Conservation (phyloP, 2,888 invertebrate species). For the Gymnosoma rotundatum region DNA sequence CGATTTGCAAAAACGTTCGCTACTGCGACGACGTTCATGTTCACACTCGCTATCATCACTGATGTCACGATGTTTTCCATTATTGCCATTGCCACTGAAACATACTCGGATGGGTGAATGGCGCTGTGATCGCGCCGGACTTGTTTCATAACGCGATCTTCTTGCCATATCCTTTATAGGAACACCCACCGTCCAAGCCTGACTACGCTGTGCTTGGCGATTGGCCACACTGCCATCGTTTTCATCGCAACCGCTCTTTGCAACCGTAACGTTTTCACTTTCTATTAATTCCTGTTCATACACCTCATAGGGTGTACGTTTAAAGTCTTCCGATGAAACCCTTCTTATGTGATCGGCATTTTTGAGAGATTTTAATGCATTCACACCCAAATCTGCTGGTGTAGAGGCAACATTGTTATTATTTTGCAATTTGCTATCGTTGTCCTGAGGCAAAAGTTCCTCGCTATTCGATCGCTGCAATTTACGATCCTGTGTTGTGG, state of each 20-base stretch:
- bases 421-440: conserved; percentile 82
- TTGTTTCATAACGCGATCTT: conserved; percentile 79
- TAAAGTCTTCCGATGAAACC: conserved; percentile 80
- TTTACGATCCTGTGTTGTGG: conserved; percentile 84
- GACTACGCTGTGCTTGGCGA: conserved; percentile 70
- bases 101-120: conserved; percentile 79
- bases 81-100: conserved; percentile 66
- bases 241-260: conserved; percentile 73
- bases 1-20: conserved; percentile 86
- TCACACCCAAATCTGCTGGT: conserved; percentile 65
- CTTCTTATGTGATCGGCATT: conserved; percentile 77
- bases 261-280: conserved; percentile 47
- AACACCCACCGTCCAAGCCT: conserved; percentile 66
- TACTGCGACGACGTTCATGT: conserved; percentile 85
- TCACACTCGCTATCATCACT: conserved; percentile 84
- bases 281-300: conserved; percentile 76
- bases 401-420: conserved; percentile 74
- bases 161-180: conserved; percentile 76
- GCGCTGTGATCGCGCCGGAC: conserved; percentile 82
- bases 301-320: conserved; percentile 77
- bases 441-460: conserved; percentile 83
- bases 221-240: conserved; percentile 79
- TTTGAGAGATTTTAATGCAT: conserved; percentile 65
- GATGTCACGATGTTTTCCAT: conserved; percentile 78
- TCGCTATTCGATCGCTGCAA: conserved; percentile 85